Conservation (phyloP, 2,797 vertebrate species). For the Cossypha polioptera region DNA sequence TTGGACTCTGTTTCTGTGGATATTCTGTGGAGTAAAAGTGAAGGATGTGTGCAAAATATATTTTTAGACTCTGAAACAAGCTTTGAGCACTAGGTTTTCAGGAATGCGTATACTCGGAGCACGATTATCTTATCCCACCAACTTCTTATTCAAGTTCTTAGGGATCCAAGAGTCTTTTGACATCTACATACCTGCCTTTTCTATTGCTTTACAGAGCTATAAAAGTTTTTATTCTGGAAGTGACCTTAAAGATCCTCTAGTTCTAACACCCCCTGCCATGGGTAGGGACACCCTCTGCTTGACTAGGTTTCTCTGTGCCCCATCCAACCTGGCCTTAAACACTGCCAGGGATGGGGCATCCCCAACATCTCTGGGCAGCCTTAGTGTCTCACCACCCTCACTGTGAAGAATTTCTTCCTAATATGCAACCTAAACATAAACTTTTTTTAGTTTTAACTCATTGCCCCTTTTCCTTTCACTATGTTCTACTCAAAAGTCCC, state of each 20-base stretch:
- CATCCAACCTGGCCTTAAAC: background rate
- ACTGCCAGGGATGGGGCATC: background rate
- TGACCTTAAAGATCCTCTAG: background rate
- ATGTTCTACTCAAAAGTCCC: background rate
- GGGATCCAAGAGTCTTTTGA: background rate
- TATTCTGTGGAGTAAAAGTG: background rate
- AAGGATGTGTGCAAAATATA: background rate
- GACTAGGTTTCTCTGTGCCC: background rate
- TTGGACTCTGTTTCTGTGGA: background rate
- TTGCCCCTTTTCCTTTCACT: background rate
- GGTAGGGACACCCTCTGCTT: background rate
- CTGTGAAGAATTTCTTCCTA: background rate
- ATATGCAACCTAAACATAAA: background rate
- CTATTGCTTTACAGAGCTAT: background rate
- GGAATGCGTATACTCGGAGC: accelerated
- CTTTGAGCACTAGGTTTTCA: background rate
- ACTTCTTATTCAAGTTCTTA: background rate
- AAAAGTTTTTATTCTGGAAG: background rate
- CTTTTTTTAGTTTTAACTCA: background rate
- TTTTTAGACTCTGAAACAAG: background rate
- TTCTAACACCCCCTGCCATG: background rate
- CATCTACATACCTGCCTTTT: background rate
- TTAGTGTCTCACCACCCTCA: background rate
- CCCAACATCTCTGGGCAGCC: background rate
- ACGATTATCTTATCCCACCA: background rate